Base-by-base conservation (phyloP, 1,140 invertebrate species). In the Megalonaias nervosa region DNA sequence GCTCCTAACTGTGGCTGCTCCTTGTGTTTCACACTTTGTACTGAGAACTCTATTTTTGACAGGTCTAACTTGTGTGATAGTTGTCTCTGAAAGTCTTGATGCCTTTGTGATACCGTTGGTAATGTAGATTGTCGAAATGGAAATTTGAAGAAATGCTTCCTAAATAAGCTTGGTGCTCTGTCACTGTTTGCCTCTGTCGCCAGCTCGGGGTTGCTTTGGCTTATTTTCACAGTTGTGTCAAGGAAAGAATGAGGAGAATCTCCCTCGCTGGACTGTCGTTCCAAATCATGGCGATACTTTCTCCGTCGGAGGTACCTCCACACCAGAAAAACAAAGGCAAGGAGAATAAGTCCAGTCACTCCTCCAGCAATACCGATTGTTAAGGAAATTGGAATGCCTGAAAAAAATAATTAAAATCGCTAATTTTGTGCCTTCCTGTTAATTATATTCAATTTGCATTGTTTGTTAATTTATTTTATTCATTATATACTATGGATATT, bases 31-130 rank as follows among this genome's bases (percentile, higher is more conserved):
- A 89, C 81, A 77, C 87, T 87, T 70, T 89, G 87, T 12, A 95
- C 94, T 86, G 94, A 94, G 90, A 95, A 95, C 88, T 95, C 93
- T 78, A 95, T 94, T 66, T 94, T 94, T 15, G 94, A 94, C 73
- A 95, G 88, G 83, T 95, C 94, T 73, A 95, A 90, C 1, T 94
- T 93, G 87, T 95, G 94, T 0, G 95, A 95, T 57, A 95, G 91
- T 86, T 95, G 95, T 13, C 95, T 91, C 86, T 95, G 94, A 84
- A 96, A 96, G 68, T 93, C 94, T 86, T 95, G 94, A 87, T 95
- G 95, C 62, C 95, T 92, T 73, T 94, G 94, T 6, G 95, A 94
- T 1, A 96, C 95, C 21, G 95, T 95, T 13, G 95, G 95, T 12
- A 96, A 89, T 5, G 95, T 96, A 16, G 95, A 95, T 90, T 96